These are phyloP conservation scores for Helicoverpa zea DNA, from an alignment of 1,140 invertebrate genomes.

Conservation along the genomic window DNA sequence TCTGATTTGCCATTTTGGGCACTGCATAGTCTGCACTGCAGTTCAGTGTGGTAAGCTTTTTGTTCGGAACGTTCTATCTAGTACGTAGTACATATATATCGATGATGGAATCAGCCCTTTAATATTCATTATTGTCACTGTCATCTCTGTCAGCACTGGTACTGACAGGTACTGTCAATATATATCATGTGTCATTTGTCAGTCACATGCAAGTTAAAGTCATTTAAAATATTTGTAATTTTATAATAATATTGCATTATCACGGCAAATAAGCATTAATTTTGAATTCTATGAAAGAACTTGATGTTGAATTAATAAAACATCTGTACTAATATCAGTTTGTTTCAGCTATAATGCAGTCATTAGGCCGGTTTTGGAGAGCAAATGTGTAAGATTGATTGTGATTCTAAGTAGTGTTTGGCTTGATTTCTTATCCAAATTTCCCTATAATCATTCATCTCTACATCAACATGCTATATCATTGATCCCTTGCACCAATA, in stretches of 20 bases:
- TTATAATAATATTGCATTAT: too few species aligned
- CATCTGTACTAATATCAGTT: not conserved
- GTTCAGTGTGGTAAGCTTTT: too few species aligned
- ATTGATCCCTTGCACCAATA: conserved; percentile 14
- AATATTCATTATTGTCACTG: not conserved
- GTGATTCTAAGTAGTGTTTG: not conserved
- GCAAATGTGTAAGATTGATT: conserved; percentile 73
- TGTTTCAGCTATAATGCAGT: conserved; percentile 26
- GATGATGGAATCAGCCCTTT: too few species aligned
- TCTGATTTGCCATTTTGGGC: too few species aligned
- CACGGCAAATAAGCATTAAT: too few species aligned
- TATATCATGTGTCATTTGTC: too few species aligned
- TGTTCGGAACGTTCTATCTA: too few species aligned
- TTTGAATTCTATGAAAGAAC: not conserved
- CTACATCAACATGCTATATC: conserved; percentile 20
- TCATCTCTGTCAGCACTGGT: not conserved
- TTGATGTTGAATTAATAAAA: not conserved
- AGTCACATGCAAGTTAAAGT: too few species aligned
- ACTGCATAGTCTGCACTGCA: too few species aligned
- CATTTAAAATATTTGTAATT: not conserved
- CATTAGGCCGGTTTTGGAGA: conserved; percentile 72
- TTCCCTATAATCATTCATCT: conserved; percentile 6
- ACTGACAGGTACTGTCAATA: too few species aligned
- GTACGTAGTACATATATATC: too few species aligned
- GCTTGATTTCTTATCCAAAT: not conserved